phyloP scores from a whole-genome alignment of 2,888 invertebrate species.

The Bellardia pandia region DNA sequence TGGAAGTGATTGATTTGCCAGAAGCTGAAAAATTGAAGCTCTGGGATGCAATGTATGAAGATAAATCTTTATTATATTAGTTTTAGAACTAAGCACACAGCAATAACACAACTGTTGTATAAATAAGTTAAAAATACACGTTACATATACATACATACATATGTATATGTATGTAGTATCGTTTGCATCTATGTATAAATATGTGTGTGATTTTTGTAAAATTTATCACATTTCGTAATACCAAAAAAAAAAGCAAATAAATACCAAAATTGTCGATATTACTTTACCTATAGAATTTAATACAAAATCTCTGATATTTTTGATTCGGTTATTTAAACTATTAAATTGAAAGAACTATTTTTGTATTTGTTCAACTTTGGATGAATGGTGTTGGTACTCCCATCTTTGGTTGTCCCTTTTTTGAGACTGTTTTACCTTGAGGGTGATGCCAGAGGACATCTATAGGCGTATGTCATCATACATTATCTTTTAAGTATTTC shows the following conservation, averaged over 20 bases:
- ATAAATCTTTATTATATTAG: constrained; percentile 76
- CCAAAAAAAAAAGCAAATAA: constrained; percentile 21
- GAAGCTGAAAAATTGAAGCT: constrained; percentile 81
- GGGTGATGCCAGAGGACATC: too few relatives aligned
- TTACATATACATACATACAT: constrained; percentile 8
- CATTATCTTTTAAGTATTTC: too few relatives aligned
- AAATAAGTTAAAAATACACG: not conserved
- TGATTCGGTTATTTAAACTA: not conserved
- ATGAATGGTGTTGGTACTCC: too few relatives aligned
- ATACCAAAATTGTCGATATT: constrained; percentile 43
- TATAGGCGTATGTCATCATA: too few relatives aligned
- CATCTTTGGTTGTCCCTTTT: too few relatives aligned
- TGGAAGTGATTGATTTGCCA: constrained; percentile 83
- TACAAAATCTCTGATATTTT: not conserved
- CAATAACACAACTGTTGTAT: not conserved
- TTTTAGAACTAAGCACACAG: constrained; percentile 13
- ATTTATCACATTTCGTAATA: constrained; percentile 1
- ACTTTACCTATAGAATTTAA: constrained; percentile 6
- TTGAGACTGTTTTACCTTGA: too few relatives aligned
- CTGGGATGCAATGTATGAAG: constrained; percentile 82
- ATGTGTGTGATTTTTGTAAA: not conserved
- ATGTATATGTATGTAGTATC: not conserved
- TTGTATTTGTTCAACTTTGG: too few relatives aligned
- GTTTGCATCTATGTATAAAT: not conserved
- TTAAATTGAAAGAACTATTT: constrained; percentile 17